phyloP scores from a whole-genome alignment of 2,888 invertebrate species.

The Agrochola lychnidis region DNA sequence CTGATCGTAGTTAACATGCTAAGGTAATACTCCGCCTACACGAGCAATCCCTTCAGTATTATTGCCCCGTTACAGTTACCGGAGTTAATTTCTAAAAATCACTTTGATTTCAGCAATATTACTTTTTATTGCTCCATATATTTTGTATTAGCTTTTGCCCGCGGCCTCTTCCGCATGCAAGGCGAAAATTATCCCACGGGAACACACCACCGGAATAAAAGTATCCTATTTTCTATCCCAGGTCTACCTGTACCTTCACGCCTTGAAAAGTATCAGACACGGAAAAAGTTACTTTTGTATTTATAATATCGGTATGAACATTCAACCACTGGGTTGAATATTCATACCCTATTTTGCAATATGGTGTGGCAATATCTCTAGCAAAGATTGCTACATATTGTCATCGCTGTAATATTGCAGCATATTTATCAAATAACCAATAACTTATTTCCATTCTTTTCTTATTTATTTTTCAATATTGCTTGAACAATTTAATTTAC shows the following conservation, averaged over 20 bases:
- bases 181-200: neutral
- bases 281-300: neutral
- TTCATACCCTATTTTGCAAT: neutral
- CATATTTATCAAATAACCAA: neutral
- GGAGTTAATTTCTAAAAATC: too few relatives aligned
- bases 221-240: neutral
- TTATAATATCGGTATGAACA: neutral
- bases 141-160: neutral
- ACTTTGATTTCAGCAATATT: neutral
- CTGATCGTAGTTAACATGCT: constrained; percentile 35
- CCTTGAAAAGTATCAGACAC: too few relatives aligned
- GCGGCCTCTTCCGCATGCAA: neutral
- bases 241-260: too few relatives aligned
- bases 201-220: neutral
- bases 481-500: neutral
- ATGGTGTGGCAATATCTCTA: neutral
- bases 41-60: neutral
- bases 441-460: neutral
- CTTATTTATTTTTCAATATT: neutral
- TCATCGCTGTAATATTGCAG: neutral
- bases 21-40: neutral
- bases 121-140: neutral
- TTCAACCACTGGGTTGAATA: too few relatives aligned
- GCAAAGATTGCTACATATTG: neutral
- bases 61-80: neutral